Evolutionary conservation across 2,113 vertebrate genomes (phyloP).

Genomic region (Halichoerus grypus): DNA sequence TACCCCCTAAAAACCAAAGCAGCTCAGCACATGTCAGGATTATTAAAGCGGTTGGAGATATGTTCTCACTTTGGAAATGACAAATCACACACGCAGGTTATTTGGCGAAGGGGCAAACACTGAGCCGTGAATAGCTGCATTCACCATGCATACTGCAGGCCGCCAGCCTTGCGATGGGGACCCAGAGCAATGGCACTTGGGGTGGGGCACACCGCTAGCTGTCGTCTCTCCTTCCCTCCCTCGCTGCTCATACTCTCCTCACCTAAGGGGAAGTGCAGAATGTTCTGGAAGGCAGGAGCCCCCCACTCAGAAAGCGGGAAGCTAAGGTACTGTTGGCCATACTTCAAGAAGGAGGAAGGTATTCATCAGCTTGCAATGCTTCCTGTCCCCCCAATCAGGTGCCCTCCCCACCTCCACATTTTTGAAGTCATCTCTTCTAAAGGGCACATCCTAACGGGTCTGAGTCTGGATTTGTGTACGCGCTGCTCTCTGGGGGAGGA

Average conservation of each 20-base stretch:
- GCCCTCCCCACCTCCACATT: neutral
- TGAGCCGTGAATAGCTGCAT: neutral
- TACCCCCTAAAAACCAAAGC: neutral
- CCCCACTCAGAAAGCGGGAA: neutral
- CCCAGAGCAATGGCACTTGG: neutral
- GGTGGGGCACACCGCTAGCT: neutral
- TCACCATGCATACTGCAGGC: neutral
- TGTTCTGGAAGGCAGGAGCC: slow-evolving; percentile 22
- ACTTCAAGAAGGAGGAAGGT: neutral
- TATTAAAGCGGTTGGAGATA: slow-evolving; percentile 41
- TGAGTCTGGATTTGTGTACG: neutral
- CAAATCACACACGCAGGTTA: neutral
- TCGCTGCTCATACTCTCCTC: neutral
- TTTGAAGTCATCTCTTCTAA: slow-evolving; percentile 34
- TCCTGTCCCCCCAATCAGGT: slow-evolving; percentile 1
- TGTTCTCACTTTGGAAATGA: slow-evolving; percentile 39
- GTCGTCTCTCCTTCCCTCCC: neutral
- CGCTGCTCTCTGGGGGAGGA: neutral
- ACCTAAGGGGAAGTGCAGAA: neutral
- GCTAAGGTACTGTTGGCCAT: neutral
- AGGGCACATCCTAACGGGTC: neutral
- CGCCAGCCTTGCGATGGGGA: neutral
- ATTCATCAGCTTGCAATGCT: neutral
- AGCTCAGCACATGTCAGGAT: neutral
- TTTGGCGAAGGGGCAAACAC: neutral